Evolutionary conservation across 2,888 invertebrate genomes (phyloP).

Genomic region (Andrena marginata): DNA sequence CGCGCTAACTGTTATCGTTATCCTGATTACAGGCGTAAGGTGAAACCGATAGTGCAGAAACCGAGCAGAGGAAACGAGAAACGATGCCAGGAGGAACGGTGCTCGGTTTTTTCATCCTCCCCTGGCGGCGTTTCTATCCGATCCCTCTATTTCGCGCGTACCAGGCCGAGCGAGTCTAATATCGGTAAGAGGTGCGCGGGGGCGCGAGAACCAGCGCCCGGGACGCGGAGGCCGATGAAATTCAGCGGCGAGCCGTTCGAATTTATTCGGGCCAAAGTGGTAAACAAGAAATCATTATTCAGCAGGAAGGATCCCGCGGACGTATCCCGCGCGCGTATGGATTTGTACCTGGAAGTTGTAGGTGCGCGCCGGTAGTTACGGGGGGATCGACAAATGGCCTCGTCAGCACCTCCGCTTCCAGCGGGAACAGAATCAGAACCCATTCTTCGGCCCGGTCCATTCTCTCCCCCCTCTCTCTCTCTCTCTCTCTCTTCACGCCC

Average conservation of each 20-base stretch:
- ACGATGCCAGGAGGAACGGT: not conserved
- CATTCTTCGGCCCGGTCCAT: constrained; percentile 72
- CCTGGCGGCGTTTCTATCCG: not conserved
- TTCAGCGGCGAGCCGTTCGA: not conserved
- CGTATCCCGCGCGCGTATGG: constrained; percentile 39
- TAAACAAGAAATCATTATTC: constrained; percentile 47
- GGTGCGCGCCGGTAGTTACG: constrained; percentile 61
- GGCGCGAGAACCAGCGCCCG: not conserved
- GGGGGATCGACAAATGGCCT: constrained; percentile 71
- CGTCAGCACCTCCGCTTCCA: constrained; percentile 76
- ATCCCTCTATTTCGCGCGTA: not conserved
- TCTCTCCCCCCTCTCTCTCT: constrained; percentile 60
- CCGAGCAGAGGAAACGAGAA: not conserved
- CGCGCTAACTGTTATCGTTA: constrained; percentile 45
- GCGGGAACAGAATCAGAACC: constrained; percentile 75
- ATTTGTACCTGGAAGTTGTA: constrained; percentile 60
- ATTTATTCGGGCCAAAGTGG: not conserved
- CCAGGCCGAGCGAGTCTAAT: not conserved
- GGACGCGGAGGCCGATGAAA: not conserved
- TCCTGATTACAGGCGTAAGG: constrained; percentile 32
- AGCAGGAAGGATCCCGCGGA: constrained; percentile 18
- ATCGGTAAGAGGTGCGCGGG: not conserved
- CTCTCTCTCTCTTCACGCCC: constrained; percentile 61
- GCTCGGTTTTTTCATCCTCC: not conserved
- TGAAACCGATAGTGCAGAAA: constrained; percentile 23